A percentile compares a stretch with the other conserved stretches of the same genome.
Conservation (phyloP, 2,113 vertebrate genomes). For the Psammodynastes pulverulentus region DNA sequence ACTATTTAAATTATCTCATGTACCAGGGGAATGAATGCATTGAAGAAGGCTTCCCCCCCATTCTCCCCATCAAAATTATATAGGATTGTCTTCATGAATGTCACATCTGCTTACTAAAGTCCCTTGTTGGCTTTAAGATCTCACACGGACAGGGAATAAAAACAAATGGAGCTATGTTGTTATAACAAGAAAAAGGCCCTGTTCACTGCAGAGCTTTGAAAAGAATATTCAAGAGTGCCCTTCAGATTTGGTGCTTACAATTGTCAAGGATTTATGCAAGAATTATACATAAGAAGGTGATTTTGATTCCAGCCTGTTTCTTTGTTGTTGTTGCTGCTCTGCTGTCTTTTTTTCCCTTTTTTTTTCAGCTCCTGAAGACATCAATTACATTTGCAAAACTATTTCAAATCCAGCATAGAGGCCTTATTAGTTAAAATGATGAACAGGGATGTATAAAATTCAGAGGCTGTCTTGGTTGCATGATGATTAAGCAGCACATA, state of each 20-base stretch:
- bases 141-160: conserved; percentile 26
- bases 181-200: conserved; percentile 7
- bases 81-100: neutral
- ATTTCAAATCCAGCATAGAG: conserved; percentile 41
- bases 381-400: conserved; percentile 31
- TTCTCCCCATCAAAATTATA: neutral
- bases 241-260: conserved; percentile 26
- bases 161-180: neutral
- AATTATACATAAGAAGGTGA: conserved; percentile 7
- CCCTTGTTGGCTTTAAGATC: neutral
- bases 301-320: conserved; percentile 33
- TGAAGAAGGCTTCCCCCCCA: neutral
- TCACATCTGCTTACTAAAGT: conserved; percentile 14
- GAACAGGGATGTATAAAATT: neutral
- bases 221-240: conserved; percentile 26
- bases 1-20: conserved; percentile 6
- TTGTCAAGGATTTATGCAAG: conserved; percentile 25
- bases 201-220: neutral
- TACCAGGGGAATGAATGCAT: conserved; percentile 8
- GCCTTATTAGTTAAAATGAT: neutral
- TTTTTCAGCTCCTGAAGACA: neutral
- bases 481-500: neutral
- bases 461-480: neutral
- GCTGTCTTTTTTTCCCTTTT: no score
- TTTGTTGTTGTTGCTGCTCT: conserved; percentile 43